Evolutionary conservation across 2,113 vertebrate species (phyloP), one percentile per base, ranked within the genome.

Genomic region (Hymenochirus boettgeri): DNA sequence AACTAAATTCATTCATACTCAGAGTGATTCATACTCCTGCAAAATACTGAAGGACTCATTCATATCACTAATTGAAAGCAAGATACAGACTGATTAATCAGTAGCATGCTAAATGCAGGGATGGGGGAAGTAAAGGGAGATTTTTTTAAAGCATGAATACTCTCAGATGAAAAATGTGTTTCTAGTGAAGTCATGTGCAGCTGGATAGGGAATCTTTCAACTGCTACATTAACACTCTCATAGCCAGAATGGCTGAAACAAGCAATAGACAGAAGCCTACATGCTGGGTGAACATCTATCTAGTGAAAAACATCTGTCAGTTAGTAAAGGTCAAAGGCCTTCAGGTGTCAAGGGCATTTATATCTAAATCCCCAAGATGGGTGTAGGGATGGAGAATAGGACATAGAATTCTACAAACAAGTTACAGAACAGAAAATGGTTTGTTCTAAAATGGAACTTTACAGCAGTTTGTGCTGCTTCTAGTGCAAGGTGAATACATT

Each of bases 131-230:
- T 13, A 35, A 35, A 35, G 21, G 55, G 56, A 26, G 31, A 67
- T 67, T 51, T 59, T 19, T 52, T 51, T 29, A 23, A n/a, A 67
- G 65, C 59, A 67, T 67, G 56, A 45, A 57, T 42, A 67, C 55
- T 53, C 57, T 67, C n/a, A 62, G 33, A 59, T 45, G 56, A 39
- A 59, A n/a, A 58, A 67, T 67, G 64, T 67, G 65, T 60, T 52
- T 67, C 56, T 67, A 53, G 65, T 67, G 65, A 67, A 67, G 65
- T 67, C 65, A 67, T 67, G 65, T 60, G 56, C 65, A 67, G 65
- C 65, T 67, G 65, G 56, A 67, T 51, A 17, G 47, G 65, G 50
- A 67, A 53, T 52, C 53, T 60, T 48, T 58, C 31, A 37, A 58
- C 45, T 10, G 46, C 46, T n/a, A 15, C 17, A 59, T 60, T 67